Conservation (phyloP, 2,797 vertebrate species). For the Rhinoraja longicauda region DNA sequence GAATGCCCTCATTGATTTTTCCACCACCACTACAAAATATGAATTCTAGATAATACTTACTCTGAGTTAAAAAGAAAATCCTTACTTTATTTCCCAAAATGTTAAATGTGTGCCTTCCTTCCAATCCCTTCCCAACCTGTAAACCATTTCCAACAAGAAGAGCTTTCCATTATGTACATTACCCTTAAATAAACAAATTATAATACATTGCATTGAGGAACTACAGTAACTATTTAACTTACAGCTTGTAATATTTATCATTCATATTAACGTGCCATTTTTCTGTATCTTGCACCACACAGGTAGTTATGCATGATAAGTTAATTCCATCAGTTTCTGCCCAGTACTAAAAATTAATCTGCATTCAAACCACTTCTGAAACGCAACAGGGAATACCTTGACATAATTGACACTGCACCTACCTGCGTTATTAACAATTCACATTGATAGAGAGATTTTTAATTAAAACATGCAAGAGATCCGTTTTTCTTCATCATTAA, state of each 20-base stretch:
- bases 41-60: too few relatives aligned
- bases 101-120: too few relatives aligned
- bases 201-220: background rate
- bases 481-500: background rate
- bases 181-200: too few relatives aligned
- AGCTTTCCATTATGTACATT: too few relatives aligned
- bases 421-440: background rate
- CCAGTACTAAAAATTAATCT: background rate
- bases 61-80: too few relatives aligned
- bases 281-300: background rate
- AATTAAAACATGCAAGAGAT: background rate
- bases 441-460: background rate
- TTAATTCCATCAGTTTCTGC: background rate
- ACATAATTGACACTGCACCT: background rate
- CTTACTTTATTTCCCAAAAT: too few relatives aligned
- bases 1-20: too few relatives aligned
- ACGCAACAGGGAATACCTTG: background rate
- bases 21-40: too few relatives aligned
- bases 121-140: too few relatives aligned
- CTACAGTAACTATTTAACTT: background rate
- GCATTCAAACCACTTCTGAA: background rate
- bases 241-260: background rate
- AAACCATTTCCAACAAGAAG: too few relatives aligned
- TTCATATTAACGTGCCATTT: background rate
- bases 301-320: background rate